Evolutionary conservation across 2,113 vertebrate species (phyloP), one percentile per base, ranked within the genome.

Genomic region (Brachionichthys hirsutus): DNA sequence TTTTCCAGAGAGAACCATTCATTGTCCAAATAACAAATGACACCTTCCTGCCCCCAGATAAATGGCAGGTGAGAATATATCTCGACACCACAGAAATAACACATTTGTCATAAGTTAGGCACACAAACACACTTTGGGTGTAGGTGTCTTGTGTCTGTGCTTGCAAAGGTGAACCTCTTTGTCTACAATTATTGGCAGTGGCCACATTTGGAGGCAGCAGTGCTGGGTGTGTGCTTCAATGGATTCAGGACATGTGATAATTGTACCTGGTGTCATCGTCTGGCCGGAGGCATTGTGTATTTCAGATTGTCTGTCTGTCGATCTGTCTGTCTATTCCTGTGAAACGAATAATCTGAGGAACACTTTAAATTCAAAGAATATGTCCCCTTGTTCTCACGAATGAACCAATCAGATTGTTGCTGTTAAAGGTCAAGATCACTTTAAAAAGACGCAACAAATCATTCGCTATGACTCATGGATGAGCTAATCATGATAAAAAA

Each of bases 1-100:
- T 78, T 74, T 85, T 85, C 84, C 71, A 78, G 78, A 77, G 75
- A 85, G 79, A 61, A 42, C 81, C 79, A 66, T 70, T 86, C 79
- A 86, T 85, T 80, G 86, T 89, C 81, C 82, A 77, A 81, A 89
- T 87, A 87, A 86, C 80, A 85, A 87, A 85, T 83, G 75, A 67
- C 73, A 80, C 80, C 77, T 78, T 75, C 70, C 70, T 84, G 83
- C 72, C 81, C 84, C 46, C 75, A 77, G 87, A 88, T 86, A 81
- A 83, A 85, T 88, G 85, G 81, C 85, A 86, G 85, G 77, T 82
- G 83, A 86, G 83, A 84, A 89, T 86, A 80, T 83, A 68, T 19
- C 66, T 53, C 75, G 80, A 84, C 85, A 85, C 67, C 67, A 55
- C 62, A 78, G 70, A 73, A 77, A 77, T 71, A 85, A 82, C 73